Conservation (phyloP, 53 echinoderm and acorn worm genomes). For the Astropecten irregularis region DNA sequence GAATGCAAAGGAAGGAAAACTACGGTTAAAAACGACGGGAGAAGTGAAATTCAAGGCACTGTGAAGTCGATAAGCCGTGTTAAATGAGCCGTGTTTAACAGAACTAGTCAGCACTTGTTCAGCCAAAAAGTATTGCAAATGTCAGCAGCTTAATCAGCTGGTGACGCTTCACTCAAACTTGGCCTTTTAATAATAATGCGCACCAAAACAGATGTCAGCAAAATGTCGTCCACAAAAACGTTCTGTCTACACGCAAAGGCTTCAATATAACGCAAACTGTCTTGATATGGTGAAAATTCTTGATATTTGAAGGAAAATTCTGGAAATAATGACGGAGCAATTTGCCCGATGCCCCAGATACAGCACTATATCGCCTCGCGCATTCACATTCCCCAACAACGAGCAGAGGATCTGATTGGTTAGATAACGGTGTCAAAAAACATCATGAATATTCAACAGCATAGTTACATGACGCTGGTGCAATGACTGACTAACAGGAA, state of each 20-base stretch:
- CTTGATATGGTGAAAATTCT: not conserved
- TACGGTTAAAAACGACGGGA: not conserved
- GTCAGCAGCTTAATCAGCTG: slow-evolving; percentile 51
- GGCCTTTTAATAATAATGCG: slow-evolving; percentile 27
- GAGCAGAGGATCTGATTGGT: slow-evolving; percentile 40
- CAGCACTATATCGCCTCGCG: slow-evolving; percentile 12
- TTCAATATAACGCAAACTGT: not conserved
- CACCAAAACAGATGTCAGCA: slow-evolving; percentile 10
- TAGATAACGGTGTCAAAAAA: slow-evolving; percentile 26
- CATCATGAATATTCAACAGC: slow-evolving; percentile 49
- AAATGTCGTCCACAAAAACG: not conserved
- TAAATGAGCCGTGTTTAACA: not conserved
- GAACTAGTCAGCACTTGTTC: slow-evolving; percentile 23
- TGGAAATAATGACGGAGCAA: not conserved
- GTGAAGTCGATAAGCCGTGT: too few relatives aligned
- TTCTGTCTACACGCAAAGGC: too few relatives aligned
- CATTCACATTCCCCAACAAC: not conserved
- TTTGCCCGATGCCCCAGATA: not conserved
- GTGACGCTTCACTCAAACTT: slow-evolving; percentile 19
- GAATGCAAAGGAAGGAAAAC: not conserved
- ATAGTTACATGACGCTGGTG: not conserved
- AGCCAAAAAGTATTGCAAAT: slow-evolving; percentile 4
- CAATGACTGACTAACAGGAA: not conserved
- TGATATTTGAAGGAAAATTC: not conserved
- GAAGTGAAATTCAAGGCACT: not conserved